Conservation (phyloP, 2,113 vertebrate genomes). For the Caracal caracal region DNA sequence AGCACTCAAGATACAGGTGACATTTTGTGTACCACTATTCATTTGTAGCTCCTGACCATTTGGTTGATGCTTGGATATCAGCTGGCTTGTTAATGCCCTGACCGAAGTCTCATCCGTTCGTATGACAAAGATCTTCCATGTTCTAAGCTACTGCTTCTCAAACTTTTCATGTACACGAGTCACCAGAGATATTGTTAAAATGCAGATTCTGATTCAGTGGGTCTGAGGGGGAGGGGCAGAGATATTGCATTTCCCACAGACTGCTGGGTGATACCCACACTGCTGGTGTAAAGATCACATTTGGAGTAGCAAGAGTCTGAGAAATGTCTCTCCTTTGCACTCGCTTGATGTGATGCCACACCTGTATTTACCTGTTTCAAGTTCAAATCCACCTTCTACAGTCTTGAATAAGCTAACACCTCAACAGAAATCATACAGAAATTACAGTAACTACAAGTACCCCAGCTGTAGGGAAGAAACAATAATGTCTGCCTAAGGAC, state of each 20-base stretch:
- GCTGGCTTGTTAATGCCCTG: neutral
- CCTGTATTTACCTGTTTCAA: neutral
- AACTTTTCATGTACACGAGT: rapidly evolving
- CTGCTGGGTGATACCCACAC: neutral
- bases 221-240: neutral
- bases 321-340: neutral
- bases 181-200: neutral
- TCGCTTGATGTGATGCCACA: no score
- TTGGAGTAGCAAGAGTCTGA: neutral
- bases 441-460: neutral
- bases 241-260: neutral
- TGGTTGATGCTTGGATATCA: neutral
- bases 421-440: neutral
- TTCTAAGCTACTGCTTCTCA: neutral
- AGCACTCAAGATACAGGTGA: no score
- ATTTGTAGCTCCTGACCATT: neutral
- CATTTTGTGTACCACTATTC: neutral
- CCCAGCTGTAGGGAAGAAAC: no score
- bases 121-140: neutral
- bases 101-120: rapidly evolving
- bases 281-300: neutral
- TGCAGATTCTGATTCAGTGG: neutral
- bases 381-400: neutral
- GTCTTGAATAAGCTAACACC: neutral
- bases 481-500: neutral